These are phyloP conservation scores for Lagocephalus sceleratus DNA, from an alignment of 2,797 vertebrate genomes.

Conservation along the genomic window DNA sequence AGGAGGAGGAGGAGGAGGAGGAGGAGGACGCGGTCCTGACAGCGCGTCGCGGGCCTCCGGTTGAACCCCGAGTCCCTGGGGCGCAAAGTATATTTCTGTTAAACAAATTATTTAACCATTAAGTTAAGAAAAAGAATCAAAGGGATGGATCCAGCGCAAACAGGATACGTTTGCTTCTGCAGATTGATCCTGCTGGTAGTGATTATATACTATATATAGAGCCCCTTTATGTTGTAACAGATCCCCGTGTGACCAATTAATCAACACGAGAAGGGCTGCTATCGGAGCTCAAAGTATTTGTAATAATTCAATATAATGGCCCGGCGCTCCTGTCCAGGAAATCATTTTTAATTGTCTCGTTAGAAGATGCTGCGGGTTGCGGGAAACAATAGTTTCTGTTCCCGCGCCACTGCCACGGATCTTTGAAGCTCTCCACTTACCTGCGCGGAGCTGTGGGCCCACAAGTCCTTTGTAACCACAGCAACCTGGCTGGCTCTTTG, in stretches of 20 bases:
- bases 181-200: slow-evolving; percentile 44
- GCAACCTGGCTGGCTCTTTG: slow-evolving; percentile 63
- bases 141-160: neutral
- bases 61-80: too few relatives aligned
- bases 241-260: slow-evolving; percentile 73
- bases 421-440: slow-evolving; percentile 69
- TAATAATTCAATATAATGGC: slow-evolving; percentile 63
- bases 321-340: slow-evolving; percentile 66
- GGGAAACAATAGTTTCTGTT: slow-evolving; percentile 62
- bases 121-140: slow-evolving; percentile 2
- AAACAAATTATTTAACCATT: slow-evolving; percentile 6
- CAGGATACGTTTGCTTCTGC: slow-evolving; percentile 22
- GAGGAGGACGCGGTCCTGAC: too few relatives aligned
- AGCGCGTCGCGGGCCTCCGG: too few relatives aligned
- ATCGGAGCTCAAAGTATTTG: slow-evolving; percentile 66
- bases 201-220: slow-evolving; percentile 58
- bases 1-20: too few relatives aligned
- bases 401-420: slow-evolving; percentile 40
- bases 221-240: slow-evolving; percentile 50
- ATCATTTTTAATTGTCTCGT: slow-evolving; percentile 74
- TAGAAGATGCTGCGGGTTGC: slow-evolving; percentile 53
- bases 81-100: too few relatives aligned
- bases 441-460: slow-evolving; percentile 55
- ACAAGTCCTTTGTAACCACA: slow-evolving; percentile 64
- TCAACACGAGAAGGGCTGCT: slow-evolving; percentile 54